These are phyloP conservation scores for Spilosoma lubricipeda DNA, from an alignment of 2,888 invertebrate species.

Conservation along the genomic window DNA sequence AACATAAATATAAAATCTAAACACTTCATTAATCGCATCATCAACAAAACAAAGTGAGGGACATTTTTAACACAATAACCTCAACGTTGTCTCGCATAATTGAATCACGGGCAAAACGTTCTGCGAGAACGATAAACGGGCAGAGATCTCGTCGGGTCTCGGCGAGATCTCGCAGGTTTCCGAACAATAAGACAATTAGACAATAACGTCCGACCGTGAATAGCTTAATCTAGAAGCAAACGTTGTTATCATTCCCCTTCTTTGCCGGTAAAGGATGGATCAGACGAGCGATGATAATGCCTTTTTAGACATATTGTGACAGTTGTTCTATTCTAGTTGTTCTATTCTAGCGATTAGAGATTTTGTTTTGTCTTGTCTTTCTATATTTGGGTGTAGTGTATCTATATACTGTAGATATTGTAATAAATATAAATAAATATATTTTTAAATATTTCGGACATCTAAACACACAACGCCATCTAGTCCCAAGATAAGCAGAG, in stretches of 20 bases:
- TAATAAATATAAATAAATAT: too few species aligned
- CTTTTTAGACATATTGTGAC: neutral
- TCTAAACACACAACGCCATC: too few species aligned
- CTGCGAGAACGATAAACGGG: conserved; percentile 36
- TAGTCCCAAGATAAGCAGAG: too few species aligned
- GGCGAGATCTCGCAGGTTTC: conserved; percentile 52
- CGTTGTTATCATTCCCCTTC: conserved; percentile 64
- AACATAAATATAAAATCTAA: conserved; percentile 10
- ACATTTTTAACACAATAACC: conserved; percentile 37
- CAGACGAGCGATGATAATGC: conserved; percentile 50
- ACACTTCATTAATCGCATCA: conserved; percentile 10
- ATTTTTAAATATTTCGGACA: too few species aligned
- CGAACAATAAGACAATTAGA: conserved; percentile 80
- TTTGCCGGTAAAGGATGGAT: conserved; percentile 23
- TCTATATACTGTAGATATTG: too few species aligned
- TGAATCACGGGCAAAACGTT: conserved; percentile 41
- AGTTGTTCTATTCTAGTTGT: too few species aligned
- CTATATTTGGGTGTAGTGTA: too few species aligned
- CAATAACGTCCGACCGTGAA: conserved; percentile 71
- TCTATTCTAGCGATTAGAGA: too few species aligned
- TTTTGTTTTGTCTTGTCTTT: too few species aligned
- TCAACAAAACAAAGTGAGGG: conserved; percentile 17
- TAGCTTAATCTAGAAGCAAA: conserved; percentile 74
- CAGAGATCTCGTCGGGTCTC: conserved; percentile 28
- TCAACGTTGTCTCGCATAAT: conserved; percentile 16